A percentile compares a stretch with the other conserved stretches of the same genome.
Conservation (phyloP, 2,888 invertebrate species). For the Adelphocoris suturalis region DNA sequence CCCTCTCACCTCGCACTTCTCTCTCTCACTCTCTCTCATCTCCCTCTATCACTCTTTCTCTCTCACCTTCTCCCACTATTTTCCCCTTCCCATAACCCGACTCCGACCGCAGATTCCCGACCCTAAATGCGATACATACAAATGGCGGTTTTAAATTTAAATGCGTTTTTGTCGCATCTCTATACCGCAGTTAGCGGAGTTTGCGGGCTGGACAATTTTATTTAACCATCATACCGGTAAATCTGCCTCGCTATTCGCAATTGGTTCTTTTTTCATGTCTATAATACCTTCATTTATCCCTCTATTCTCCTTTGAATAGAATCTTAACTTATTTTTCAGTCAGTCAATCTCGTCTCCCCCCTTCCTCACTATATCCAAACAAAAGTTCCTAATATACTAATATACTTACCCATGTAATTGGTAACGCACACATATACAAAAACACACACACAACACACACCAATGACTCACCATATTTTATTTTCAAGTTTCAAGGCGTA, state of each 20-base stretch:
- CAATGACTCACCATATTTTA: too few species aligned
- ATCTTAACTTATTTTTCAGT: too few species aligned
- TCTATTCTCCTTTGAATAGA: too few species aligned
- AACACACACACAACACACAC: too few species aligned
- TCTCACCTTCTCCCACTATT: conserved; percentile 50
- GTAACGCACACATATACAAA: too few species aligned
- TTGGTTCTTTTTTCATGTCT: too few species aligned
- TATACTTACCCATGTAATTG: too few species aligned
- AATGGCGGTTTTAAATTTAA: conserved; percentile 73
- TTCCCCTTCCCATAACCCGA: background rate
- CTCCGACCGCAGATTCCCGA: background rate
- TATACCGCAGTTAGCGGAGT: conserved; percentile 49
- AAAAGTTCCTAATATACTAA: too few species aligned
- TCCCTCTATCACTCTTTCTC: conserved; percentile 46
- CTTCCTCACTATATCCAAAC: too few species aligned
- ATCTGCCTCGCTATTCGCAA: background rate
- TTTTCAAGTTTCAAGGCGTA: too few species aligned
- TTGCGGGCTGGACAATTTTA: conserved; percentile 49
- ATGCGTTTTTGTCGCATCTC: conserved; percentile 68
- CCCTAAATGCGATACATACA: conserved; percentile 72
- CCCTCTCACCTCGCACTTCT: conserved; percentile 15
- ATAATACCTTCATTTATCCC: too few species aligned
- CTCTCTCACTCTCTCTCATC: conserved; percentile 32
- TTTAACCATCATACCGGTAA: conserved; percentile 13
- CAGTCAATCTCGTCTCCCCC: too few species aligned